phyloP scores from a whole-genome alignment of 1,140 invertebrate species.

The Aphis craccivora region DNA sequence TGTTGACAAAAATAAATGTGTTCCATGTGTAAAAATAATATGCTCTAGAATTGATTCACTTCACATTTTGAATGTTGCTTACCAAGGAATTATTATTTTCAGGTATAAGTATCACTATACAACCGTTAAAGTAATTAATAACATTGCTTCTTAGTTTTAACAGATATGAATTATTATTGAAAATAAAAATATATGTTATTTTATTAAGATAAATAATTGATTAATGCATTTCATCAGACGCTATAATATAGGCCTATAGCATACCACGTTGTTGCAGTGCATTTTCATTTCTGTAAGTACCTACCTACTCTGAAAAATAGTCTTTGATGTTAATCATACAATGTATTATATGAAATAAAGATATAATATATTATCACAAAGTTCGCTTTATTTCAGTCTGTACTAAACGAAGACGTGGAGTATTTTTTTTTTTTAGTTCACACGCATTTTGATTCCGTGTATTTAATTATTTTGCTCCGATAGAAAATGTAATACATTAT shows the following conservation, averaged over 20 bases:
- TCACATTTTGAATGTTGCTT: neutral
- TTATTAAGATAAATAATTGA: neutral
- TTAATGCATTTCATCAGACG: neutral
- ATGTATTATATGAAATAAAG: neutral
- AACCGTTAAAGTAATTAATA: neutral
- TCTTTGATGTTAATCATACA: neutral
- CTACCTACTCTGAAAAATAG: neutral
- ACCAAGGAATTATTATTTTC: neutral
- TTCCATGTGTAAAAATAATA: neutral
- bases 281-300: neutral
- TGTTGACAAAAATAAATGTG: neutral
- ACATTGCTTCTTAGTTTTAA: neutral
- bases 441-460: neutral
- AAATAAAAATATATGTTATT: neutral
- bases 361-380: neutral
- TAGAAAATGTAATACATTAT: neutral
- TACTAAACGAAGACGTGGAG: neutral
- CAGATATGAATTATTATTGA: neutral
- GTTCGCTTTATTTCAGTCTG: neutral
- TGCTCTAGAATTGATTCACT: neutral
- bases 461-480: neutral
- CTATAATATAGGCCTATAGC: neutral
- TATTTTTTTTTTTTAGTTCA: neutral
- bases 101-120: neutral
- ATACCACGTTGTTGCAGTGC: neutral